A percentile compares a stretch with the other conserved stretches of the same genome.
These are phyloP conservation scores for Donacobius atricapilla DNA, from an alignment of 2,113 vertebrate species.

Conservation along the genomic window DNA sequence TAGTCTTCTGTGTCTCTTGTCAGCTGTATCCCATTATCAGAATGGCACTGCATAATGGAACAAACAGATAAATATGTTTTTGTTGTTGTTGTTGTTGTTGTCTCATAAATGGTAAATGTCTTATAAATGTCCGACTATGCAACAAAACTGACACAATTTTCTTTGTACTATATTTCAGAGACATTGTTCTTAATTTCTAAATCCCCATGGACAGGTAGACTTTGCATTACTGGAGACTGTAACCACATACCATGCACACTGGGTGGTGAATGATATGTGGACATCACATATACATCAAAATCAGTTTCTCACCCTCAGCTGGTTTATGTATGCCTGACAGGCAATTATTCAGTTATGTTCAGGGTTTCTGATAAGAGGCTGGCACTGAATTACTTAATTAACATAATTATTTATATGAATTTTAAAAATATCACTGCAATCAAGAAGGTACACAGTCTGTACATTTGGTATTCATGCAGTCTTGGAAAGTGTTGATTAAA, in stretches of 20 bases:
- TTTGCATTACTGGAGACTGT: background rate
- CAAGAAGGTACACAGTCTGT: constrained; percentile 62
- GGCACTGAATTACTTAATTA: constrained; percentile 69
- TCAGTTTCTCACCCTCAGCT: background rate
- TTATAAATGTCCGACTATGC: background rate
- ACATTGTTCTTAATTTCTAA: background rate
- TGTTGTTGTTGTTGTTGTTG: background rate
- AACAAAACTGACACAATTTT: background rate
- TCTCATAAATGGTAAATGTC: background rate
- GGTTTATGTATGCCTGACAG: constrained; percentile 1
- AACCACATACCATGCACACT: background rate
- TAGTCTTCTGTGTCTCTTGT: background rate
- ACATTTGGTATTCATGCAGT: constrained; percentile 61
- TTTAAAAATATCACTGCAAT: constrained; percentile 74
- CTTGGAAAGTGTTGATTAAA: constrained; percentile 67
- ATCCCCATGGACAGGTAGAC: background rate
- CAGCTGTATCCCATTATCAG: constrained; percentile 9
- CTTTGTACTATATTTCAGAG: background rate
- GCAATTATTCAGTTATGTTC: constrained; percentile 44
- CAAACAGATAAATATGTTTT: background rate
- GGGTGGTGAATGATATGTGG: background rate
- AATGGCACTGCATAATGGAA: background rate
- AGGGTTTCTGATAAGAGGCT: constrained; percentile 46
- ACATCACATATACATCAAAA: background rate
- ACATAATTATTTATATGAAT: constrained; percentile 71